These are phyloP conservation scores for Ramazzottius varieornatus DNA, from an alignment of 2,888 invertebrate genomes.

Conservation along the genomic window DNA sequence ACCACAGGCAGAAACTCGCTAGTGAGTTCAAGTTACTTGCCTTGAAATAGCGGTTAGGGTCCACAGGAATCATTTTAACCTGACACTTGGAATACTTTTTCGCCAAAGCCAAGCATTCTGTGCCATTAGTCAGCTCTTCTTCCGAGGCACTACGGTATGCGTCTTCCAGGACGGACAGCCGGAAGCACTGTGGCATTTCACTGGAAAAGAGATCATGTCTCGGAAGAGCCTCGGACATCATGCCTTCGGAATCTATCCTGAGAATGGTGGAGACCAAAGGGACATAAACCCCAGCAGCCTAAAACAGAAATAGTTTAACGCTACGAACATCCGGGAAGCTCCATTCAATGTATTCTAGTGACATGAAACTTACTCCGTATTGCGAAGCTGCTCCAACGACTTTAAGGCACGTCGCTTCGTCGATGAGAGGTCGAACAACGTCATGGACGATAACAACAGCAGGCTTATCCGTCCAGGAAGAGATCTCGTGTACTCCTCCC, in stretches of 20 bases:
- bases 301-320: not conserved
- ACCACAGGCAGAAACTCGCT: too few relatives aligned
- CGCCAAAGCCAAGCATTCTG: not conserved
- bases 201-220: not conserved
- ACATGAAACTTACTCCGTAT: not conserved
- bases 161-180: not conserved
- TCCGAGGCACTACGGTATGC: not conserved
- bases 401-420: not conserved
- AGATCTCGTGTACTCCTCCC: not conserved
- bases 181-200: not conserved
- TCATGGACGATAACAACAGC: not conserved
- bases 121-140: not conserved
- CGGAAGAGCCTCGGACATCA: not conserved
- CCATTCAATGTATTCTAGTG: too few relatives aligned
- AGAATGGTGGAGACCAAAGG: not conserved
- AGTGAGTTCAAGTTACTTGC: too few relatives aligned
- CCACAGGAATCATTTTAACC: not conserved
- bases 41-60: not conserved
- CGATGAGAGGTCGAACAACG: not conserved
- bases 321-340: too few relatives aligned
- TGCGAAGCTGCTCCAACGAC: not conserved
- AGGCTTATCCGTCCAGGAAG: too few relatives aligned
- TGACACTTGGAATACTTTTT: not conserved
- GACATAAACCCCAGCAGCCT: not conserved
- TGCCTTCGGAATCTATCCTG: not conserved